Conservation (phyloP, 2,888 invertebrate species). For the Temnothorax rugatulus region DNA sequence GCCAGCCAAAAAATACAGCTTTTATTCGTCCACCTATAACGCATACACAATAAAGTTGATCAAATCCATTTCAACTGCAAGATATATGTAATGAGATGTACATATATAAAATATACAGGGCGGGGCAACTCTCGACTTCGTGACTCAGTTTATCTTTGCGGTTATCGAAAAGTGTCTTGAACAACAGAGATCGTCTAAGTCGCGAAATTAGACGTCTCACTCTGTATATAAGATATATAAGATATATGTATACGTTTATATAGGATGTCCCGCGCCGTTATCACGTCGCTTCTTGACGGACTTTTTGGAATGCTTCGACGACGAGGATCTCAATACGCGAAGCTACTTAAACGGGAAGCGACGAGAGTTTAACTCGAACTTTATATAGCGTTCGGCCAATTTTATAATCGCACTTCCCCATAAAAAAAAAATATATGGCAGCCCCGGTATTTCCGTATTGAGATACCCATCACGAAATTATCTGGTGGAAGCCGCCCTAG, state of each 20-base stretch:
- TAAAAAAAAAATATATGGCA: neutral
- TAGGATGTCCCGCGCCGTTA: neutral
- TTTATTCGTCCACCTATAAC: constrained; percentile 83
- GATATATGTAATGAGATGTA: constrained; percentile 58
- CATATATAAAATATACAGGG: constrained; percentile 51
- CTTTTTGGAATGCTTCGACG: neutral
- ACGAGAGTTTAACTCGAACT: neutral
- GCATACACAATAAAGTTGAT: constrained; percentile 83
- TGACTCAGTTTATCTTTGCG: constrained; percentile 16
- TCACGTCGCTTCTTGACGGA: neutral
- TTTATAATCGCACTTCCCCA: neutral
- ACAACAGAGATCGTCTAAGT: constrained; percentile 13
- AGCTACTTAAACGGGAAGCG: neutral
- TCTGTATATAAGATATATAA: constrained; percentile 32
- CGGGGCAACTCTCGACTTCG: neutral
- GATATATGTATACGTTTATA: constrained; percentile 13
- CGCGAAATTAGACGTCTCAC: constrained; percentile 10
- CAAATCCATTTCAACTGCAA: constrained; percentile 78
- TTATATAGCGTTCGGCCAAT: neutral
- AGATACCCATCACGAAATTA: neutral
- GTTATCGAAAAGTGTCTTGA: constrained; percentile 19
- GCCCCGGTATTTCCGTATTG: neutral
- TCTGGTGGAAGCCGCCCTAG: neutral
- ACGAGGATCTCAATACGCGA: neutral
- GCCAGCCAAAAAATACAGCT: constrained; percentile 84